Percentiles rank a stretch among this genome's conserved stretches.
phyloP scores from a whole-genome alignment of 2,888 invertebrate genomes.

The Chalcosyrphus nemorum region DNA sequence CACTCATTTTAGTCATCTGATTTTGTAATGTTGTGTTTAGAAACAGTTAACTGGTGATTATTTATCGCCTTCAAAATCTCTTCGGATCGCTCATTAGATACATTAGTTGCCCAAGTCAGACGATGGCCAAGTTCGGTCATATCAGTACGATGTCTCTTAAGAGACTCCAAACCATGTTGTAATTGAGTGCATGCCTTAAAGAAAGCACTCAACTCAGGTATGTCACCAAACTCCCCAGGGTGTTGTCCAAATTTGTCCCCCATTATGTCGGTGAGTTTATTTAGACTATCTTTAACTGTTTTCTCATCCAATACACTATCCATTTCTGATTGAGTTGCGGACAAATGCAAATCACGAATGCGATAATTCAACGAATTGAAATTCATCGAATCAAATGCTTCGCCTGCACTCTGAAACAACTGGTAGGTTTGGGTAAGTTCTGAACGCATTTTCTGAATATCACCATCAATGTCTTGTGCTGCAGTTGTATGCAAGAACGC shows the following conservation, averaged over 20 bases:
- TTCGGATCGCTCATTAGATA: conserved; percentile 76
- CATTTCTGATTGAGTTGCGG: conserved; percentile 67
- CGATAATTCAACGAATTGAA: conserved; percentile 77
- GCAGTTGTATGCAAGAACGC: conserved; percentile 73
- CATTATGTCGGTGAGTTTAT: conserved; percentile 76
- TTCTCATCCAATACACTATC: conserved; percentile 74
- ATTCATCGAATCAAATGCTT: conserved; percentile 78
- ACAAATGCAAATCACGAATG: conserved; percentile 78
- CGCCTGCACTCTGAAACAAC: conserved; percentile 77
- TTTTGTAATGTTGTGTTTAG: too few relatives aligned
- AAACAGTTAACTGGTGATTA: too few relatives aligned
- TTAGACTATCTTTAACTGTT: conserved; percentile 75
- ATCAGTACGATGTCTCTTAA: conserved; percentile 76
- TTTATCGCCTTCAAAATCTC: conserved; percentile 76
- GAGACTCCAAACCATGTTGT: conserved; percentile 77
- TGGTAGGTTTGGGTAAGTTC: conserved; percentile 78
- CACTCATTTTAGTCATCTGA: too few relatives aligned
- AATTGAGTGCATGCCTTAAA: conserved; percentile 79
- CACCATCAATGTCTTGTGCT: conserved; percentile 74
- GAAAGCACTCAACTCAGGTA: conserved; percentile 79
- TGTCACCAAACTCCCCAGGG: conserved; percentile 80
- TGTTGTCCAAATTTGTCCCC: conserved; percentile 77
- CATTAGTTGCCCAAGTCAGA: conserved; percentile 76
- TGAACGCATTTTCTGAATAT: conserved; percentile 77
- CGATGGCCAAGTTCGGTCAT: conserved; percentile 76